These are phyloP conservation scores for Scaptomyza caliginosa DNA, from an alignment of 2,888 invertebrate species.

Conservation along the genomic window DNA sequence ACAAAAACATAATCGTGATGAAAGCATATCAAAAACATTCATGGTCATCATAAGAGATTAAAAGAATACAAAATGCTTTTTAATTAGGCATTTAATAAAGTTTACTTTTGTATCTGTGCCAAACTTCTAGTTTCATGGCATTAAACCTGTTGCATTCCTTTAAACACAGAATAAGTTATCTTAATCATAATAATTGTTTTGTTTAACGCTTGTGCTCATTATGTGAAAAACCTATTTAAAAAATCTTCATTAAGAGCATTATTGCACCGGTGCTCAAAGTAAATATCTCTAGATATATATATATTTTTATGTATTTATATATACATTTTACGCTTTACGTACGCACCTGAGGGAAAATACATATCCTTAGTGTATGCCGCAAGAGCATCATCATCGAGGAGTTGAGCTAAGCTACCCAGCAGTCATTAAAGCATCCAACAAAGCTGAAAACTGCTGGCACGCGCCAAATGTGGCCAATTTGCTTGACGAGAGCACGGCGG, in stretches of 20 bases:
- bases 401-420: slow-evolving; percentile 31
- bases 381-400: slow-evolving; percentile 13
- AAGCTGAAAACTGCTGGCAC: slow-evolving; percentile 62
- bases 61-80: slow-evolving; percentile 1
- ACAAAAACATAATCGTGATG: slow-evolving; percentile 3
- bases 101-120: no score
- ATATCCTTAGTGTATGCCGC: slow-evolving; percentile 24
- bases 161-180: no score
- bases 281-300: neutral
- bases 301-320: neutral
- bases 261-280: slow-evolving; percentile 3
- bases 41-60: neutral
- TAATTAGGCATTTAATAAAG: neutral
- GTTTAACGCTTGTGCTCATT: no score
- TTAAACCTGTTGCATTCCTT: no score
- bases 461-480: slow-evolving; percentile 74
- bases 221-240: neutral
- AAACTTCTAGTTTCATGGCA: no score
- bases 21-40: slow-evolving; percentile 9
- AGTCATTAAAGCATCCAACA: slow-evolving; percentile 62
- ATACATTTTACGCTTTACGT: neutral
- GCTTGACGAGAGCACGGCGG: slow-evolving; percentile 23
- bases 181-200: no score
- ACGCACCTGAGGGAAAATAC: slow-evolving; percentile 18
- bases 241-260: slow-evolving; percentile 15